Conservation (phyloP, 2,797 vertebrate genomes). For the Apodemus agrarius region DNA sequence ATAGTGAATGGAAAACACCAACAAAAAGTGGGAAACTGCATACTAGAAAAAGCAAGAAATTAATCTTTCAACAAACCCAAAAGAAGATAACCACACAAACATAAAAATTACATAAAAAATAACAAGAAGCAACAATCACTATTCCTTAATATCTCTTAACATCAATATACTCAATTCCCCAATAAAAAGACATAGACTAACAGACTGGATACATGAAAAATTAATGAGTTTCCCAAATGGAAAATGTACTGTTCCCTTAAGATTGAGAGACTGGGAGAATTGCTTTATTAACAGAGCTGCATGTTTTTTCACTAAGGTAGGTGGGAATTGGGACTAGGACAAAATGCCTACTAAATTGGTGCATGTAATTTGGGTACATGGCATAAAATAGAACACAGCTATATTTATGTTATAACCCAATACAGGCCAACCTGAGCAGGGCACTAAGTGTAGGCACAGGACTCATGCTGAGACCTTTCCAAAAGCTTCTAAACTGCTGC, state of each 20-base stretch:
- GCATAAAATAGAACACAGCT: neutral
- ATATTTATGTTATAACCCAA: neutral
- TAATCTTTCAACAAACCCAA: no score
- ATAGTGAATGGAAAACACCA: no score
- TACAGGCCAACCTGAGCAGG: neutral
- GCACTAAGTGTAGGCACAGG: neutral
- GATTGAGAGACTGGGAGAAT: neutral
- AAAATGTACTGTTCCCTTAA: neutral
- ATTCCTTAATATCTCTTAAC: no score
- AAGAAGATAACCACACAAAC: no score
- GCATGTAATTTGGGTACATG: neutral
- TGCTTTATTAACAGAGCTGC: neutral
- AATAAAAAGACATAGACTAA: no score
- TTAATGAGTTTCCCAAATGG: no score
- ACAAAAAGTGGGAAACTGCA: no score
- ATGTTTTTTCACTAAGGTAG: neutral
- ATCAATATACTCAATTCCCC: no score
- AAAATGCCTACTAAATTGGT: neutral
- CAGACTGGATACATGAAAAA: no score
- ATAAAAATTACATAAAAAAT: no score
- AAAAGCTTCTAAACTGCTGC: neutral
- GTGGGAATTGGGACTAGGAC: neutral
- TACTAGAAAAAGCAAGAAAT: no score
- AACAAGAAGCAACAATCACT: no score
- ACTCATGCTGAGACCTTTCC: neutral